phyloP scores from a whole-genome alignment of 2,888 invertebrate species.

The Minunthozetes semirufus region DNA sequence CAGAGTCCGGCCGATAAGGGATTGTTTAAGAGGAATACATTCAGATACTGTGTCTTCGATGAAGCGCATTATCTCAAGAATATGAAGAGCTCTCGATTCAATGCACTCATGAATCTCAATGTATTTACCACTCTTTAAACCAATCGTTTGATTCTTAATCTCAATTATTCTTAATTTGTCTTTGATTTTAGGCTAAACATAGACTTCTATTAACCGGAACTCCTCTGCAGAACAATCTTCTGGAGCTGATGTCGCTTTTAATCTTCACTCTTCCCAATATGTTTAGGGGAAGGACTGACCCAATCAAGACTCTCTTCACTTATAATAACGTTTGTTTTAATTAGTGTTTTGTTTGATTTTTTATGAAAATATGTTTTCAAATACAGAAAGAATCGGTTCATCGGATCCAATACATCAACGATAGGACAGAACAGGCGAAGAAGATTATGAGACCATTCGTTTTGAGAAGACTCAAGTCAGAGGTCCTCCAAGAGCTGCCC shows the following conservation, averaged over 20 bases:
- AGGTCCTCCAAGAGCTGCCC: conserved; percentile 63
- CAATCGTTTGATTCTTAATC: not conserved
- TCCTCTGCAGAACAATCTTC: conserved; percentile 87
- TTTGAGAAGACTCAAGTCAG: conserved; percentile 58
- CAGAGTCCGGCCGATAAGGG: conserved; percentile 78
- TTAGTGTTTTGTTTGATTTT: not conserved
- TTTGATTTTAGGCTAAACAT: conserved; percentile 62
- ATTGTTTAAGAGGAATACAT: conserved; percentile 71
- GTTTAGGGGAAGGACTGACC: conserved; percentile 78
- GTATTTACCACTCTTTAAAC: conserved; percentile 49
- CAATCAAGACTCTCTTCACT: conserved; percentile 74
- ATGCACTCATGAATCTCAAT: conserved; percentile 76
- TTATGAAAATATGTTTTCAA: not conserved
- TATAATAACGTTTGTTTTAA: conserved; percentile 39
- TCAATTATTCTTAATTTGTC: not conserved
- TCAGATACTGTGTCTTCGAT: conserved; percentile 91
- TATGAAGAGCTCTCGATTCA: conserved; percentile 85
- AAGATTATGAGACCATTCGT: conserved; percentile 94
- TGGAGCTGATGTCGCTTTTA: conserved; percentile 89
- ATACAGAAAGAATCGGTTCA: conserved; percentile 41
- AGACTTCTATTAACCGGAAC: conserved; percentile 88
- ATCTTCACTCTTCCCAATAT: conserved; percentile 95
- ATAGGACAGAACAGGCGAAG: conserved; percentile 85
- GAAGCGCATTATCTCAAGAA: conserved; percentile 98
- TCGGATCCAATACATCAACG: conserved; percentile 65